These are phyloP conservation scores for Oscheius myriophilus DNA, from an alignment of 2,888 invertebrate species.

Conservation along the genomic window DNA sequence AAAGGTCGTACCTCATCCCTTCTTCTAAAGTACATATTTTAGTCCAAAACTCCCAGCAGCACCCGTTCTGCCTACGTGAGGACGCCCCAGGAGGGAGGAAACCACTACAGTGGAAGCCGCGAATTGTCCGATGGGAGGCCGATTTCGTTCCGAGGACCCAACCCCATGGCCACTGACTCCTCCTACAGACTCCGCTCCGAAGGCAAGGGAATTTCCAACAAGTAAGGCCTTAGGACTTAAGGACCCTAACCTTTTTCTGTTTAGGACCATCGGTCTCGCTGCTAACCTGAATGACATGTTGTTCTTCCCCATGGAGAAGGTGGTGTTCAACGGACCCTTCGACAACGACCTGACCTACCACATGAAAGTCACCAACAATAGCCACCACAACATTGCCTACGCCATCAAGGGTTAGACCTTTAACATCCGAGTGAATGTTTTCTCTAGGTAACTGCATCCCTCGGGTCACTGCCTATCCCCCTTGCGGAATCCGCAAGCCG, in stretches of 20 bases:
- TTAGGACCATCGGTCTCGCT: slow-evolving; percentile 6
- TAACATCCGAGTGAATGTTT: background rate
- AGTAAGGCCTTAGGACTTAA: background rate
- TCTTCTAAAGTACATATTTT: no score
- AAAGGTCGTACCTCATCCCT: no score
- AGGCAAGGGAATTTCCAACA: slow-evolving; percentile 7
- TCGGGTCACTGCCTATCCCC: slow-evolving; percentile 37
- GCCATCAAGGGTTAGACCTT: slow-evolving; percentile 23
- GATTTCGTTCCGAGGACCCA: background rate
- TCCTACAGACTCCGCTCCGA: slow-evolving; percentile 1
- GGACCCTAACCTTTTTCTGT: background rate
- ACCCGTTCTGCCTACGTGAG: no score
- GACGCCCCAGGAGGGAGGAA: no score
- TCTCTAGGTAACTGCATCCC: slow-evolving; percentile 36
- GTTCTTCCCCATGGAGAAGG: slow-evolving; percentile 6
- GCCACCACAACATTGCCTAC: slow-evolving; percentile 2
- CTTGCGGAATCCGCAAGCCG: slow-evolving; percentile 37
- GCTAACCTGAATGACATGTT: slow-evolving; percentile 12
- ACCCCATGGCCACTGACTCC: slow-evolving; percentile 16
- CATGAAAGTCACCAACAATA: slow-evolving; percentile 14
- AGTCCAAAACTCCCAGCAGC: no score
- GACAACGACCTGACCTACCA: slow-evolving; percentile 17
- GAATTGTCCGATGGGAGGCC: background rate
- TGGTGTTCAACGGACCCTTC: slow-evolving; percentile 17
- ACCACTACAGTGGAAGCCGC: background rate